Percentiles rank a stretch among this genome's conserved stretches.
Evolutionary conservation across 2,888 invertebrate species (phyloP).

Genomic region (Agrotis clavis): DNA sequence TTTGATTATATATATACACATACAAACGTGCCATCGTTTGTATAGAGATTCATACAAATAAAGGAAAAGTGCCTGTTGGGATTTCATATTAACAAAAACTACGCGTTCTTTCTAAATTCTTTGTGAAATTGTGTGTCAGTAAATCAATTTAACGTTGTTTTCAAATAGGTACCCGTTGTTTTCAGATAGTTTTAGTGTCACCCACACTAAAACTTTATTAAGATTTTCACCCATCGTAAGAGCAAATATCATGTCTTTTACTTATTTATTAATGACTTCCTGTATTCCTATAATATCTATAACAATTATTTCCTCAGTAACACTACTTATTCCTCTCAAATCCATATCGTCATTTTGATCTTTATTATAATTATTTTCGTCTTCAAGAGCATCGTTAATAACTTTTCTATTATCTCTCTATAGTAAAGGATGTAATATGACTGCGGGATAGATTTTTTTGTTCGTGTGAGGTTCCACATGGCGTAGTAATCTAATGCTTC

Average conservation of each 20-base stretch:
- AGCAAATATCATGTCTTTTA: neutral
- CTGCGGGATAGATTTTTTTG: conserved; percentile 50
- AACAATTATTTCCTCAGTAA: conserved; percentile 3
- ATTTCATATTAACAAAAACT: neutral
- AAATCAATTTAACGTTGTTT: too few relatives aligned
- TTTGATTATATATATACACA: neutral
- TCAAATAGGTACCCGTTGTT: too few relatives aligned
- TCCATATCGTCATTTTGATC: conserved; percentile 9
- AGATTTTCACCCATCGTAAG: neutral
- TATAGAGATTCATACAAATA: neutral
- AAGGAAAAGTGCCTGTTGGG: neutral
- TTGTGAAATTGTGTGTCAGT: too few relatives aligned
- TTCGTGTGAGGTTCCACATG: conserved; percentile 48
- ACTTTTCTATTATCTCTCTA: conserved; percentile 15
- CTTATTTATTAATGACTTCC: conserved; percentile 6
- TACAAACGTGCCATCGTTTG: too few relatives aligned
- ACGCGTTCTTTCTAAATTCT: neutral
- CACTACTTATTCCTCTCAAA: neutral
- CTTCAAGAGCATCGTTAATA: conserved; percentile 22
- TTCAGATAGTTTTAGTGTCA: too few relatives aligned
- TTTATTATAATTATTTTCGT: conserved; percentile 21
- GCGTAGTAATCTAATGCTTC: conserved; percentile 53
- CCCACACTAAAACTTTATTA: too few relatives aligned
- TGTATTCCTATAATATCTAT: conserved; percentile 12
- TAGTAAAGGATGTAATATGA: conserved; percentile 24